These are phyloP conservation scores for Trogon surrucura DNA, from an alignment of 2,113 vertebrate species.

Conservation along the genomic window DNA sequence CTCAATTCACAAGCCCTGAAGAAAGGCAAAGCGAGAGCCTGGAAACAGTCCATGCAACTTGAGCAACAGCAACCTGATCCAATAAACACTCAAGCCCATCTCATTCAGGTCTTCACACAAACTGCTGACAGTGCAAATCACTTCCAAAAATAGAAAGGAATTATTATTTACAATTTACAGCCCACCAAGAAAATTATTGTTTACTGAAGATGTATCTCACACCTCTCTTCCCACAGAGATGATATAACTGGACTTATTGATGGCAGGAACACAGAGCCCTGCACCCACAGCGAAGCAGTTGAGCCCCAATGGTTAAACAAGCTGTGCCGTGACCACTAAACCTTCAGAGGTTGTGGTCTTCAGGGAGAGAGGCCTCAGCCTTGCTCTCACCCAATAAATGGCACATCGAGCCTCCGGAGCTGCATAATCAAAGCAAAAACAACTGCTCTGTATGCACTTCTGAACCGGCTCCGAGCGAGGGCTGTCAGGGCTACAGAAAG, in stretches of 20 bases:
- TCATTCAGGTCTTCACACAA: background rate
- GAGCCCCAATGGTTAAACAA: background rate
- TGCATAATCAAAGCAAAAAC: background rate
- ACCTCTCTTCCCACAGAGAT: background rate
- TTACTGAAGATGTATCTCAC: background rate
- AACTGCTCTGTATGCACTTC: background rate
- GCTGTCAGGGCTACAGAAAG: background rate
- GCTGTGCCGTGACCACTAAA: background rate
- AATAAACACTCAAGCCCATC: background rate
- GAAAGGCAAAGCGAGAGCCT: background rate
- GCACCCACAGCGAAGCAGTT: background rate
- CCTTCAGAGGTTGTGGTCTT: background rate
- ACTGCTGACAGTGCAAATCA: background rate
- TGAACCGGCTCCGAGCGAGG: accelerated
- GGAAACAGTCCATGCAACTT: background rate
- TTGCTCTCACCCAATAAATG: background rate
- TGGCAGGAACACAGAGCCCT: background rate
- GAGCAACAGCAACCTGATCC: background rate
- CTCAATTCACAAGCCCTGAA: background rate
- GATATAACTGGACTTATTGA: background rate
- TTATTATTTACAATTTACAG: constrained; percentile 20
- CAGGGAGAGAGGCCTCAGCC: background rate
- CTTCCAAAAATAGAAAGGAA: background rate
- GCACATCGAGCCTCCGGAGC: background rate
- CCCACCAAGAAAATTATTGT: background rate